Evolutionary conservation across 2,797 vertebrate species (phyloP), one percentile per base, ranked within the genome.

Genomic region (Sylvia borin): DNA sequence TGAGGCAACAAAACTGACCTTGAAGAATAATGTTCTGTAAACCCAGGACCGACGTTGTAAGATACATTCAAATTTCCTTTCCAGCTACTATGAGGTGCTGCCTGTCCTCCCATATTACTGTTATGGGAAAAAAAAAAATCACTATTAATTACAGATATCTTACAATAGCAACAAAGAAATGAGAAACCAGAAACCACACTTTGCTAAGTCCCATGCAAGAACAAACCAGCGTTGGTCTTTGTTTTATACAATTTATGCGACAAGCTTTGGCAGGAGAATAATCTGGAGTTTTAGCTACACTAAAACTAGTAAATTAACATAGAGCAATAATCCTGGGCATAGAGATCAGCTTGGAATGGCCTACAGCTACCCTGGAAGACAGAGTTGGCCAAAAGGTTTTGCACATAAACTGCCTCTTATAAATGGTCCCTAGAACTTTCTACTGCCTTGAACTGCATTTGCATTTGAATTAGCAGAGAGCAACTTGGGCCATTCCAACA

Each of bases 31-130:
- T 90, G 90, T 48, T 90, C 88, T 9, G 32, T 86, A 92, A 99
- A 99, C 61, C 99, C 99, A 32, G 99, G 99, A 47, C 99, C 99
- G 61, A 98, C 90, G 1, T 97, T 98, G 96, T 99, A 99, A 43
- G 99, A 98, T 12, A 99, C 97, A 40, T 99, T 98, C 64, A 99
- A 97, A 32, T 94, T 96, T 92, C 99, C 99, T 96, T 98, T 99
- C 99, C 99, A 99, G 94, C 98, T 98, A 26, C 48, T 93, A 61
- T 98, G 97, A 3, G 99, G 99, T 8, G 99, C 97, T 75, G 97
- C 73, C 21, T 55, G 17, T 42, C 99, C 99, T 60, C 98, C 98
- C 98, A 99, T 99, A 80, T 99, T 98, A 77, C 99, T 99, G 94
- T 97, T 72, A 76, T 51, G 66, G 64, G 42, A 88, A 72, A 60